A percentile compares a stretch with the other conserved stretches of the same genome.
phyloP scores from a whole-genome alignment of 1,140 invertebrate species.

The Drosophila trapezifrons region DNA sequence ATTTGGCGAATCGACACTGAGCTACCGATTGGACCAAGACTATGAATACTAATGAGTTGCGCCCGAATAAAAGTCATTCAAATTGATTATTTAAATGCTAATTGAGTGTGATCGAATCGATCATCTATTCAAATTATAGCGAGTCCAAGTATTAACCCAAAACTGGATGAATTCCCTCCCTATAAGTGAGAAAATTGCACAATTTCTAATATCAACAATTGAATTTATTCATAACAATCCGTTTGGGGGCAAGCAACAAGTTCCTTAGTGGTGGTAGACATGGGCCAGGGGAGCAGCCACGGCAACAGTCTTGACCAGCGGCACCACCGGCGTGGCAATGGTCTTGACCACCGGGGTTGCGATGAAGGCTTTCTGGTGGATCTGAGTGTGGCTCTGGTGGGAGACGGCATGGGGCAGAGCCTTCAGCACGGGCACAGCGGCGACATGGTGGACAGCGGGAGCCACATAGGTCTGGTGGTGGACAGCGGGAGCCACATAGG shows the following conservation, averaged over 20 bases:
- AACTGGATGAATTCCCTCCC: background rate
- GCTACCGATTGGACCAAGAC: conserved; percentile 17
- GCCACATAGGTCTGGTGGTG: conserved; percentile 58
- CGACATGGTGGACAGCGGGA: conserved; percentile 78
- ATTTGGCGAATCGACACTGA: conserved; percentile 4
- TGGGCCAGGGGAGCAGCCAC: conserved; percentile 57
- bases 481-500: conserved; percentile 66
- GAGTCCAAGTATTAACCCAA: background rate
- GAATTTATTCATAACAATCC: conserved; percentile 64
- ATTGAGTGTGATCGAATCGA: conserved; percentile 31
- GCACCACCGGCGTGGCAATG: conserved; percentile 51
- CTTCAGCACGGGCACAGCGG: conserved; percentile 60
- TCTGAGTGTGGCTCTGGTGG: conserved; percentile 85
- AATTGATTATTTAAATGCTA: conserved; percentile 43
- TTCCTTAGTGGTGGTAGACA: conserved; percentile 64
- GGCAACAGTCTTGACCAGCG: conserved; percentile 61
- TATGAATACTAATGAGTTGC: conserved; percentile 25
- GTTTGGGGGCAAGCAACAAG: background rate
- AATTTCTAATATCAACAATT: conserved; percentile 37
- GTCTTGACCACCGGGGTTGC: conserved; percentile 58
- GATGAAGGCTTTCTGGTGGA: conserved; percentile 72
- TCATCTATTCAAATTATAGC: conserved; percentile 3
- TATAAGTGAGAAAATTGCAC: background rate
- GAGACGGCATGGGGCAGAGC: conserved; percentile 81
- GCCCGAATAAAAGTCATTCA: conserved; percentile 33